Base-by-base conservation (phyloP, 1,140 invertebrate genomes). In the Bombus waltoni region DNA sequence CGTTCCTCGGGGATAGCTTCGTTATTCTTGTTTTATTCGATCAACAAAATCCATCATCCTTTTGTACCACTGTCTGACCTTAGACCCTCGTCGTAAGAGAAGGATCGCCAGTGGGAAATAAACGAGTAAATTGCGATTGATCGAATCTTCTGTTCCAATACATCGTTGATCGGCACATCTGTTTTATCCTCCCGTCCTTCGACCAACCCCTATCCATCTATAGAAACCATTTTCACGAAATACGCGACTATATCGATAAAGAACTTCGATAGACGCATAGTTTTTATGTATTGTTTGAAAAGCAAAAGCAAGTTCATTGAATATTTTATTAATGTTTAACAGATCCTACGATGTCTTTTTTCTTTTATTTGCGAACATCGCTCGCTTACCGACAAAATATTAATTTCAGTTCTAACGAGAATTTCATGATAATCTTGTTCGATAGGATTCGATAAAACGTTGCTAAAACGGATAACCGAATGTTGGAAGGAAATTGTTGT, bases 71-170 rank as follows among this genome's bases (percentile, higher is more conserved):
- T 35, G 35, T 59, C 38, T 44, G 28, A 6, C 47, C 74, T 70
- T 70, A 25, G 13, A 18, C 59, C 44, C 65, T 70, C 25, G 74
- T 38, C 28, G 11, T 15, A 40, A 65, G 35, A 42, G 32, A 10
- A 32, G 53, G 38, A 22, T 42, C 53, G 40, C n/a, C 53, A 77
- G 15, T 32, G 75, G 11, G 38, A 84, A 84, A 72, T 44, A 38
- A 71, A 78, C 47, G 83, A 80, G 28, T 22, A 70, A 85, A 81
- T 79, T 74, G 78, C 59, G n/a, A 81, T 15, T 68, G 84, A 85
- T 81, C 57, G 59, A 75, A 81, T 85, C 75, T 81, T 70, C 59
- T 42, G 32, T 72, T 25, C 35, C 57, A 35, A 59, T 57, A 62
- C 59, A 15, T 32, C 47, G 28, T 72, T 13, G 35, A 80, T 68